Evolutionary conservation across 2,797 vertebrate species (phyloP).

Genomic region (Tiaroga cobitis): DNA sequence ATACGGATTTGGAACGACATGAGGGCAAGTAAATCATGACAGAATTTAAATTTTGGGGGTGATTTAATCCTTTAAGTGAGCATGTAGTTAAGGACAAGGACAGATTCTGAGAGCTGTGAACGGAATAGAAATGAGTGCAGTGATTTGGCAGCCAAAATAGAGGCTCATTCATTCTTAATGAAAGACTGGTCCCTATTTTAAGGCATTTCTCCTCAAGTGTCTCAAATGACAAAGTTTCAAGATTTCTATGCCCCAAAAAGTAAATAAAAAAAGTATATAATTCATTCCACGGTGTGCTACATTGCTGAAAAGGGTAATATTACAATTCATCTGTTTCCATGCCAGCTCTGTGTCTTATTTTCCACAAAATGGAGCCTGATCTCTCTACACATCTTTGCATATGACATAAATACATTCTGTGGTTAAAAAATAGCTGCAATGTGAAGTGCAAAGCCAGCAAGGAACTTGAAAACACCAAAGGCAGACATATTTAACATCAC

Average conservation of each 20-base stretch:
- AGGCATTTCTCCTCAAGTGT: slow-evolving; percentile 66
- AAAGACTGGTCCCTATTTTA: slow-evolving; percentile 71
- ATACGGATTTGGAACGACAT: background rate
- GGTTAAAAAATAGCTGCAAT: slow-evolving; percentile 42
- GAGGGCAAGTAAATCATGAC: background rate
- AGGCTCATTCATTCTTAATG: slow-evolving; percentile 77
- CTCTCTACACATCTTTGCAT: slow-evolving; percentile 27
- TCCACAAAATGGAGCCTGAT: slow-evolving; percentile 12
- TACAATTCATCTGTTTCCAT: slow-evolving; percentile 12
- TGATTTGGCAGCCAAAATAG: slow-evolving; percentile 66
- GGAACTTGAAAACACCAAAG: slow-evolving; percentile 52
- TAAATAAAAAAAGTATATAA: slow-evolving; percentile 33
- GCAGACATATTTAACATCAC: slow-evolving; percentile 48
- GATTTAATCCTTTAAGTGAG: slow-evolving; percentile 36
- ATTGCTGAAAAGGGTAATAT: slow-evolving; percentile 41
- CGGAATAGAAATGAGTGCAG: slow-evolving; percentile 49
- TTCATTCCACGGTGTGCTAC: slow-evolving; percentile 46
- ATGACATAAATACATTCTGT: slow-evolving; percentile 39
- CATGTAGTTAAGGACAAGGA: slow-evolving; percentile 34
- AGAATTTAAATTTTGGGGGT: slow-evolving; percentile 11
- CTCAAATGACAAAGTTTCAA: slow-evolving; percentile 56
- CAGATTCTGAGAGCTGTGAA: slow-evolving; percentile 28
- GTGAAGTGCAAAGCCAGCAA: slow-evolving; percentile 32
- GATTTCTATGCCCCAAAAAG: slow-evolving; percentile 56
- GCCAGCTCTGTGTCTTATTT: background rate